These are phyloP conservation scores for Ammospiza nelsoni DNA, from an alignment of 2,113 vertebrate species.

Conservation along the genomic window DNA sequence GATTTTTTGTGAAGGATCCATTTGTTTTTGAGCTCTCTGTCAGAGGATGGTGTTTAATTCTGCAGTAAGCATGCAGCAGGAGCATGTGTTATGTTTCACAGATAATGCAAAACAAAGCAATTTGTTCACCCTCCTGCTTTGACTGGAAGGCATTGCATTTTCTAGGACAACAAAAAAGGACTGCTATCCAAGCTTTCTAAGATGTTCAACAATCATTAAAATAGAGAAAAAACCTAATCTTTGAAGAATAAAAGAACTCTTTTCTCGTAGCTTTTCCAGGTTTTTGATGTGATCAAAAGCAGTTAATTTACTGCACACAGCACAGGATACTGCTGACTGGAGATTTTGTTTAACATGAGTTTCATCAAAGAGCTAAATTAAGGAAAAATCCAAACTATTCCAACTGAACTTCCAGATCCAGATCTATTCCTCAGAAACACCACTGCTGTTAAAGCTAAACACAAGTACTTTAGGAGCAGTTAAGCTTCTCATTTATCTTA, in stretches of 20 bases:
- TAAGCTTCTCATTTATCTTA: neutral
- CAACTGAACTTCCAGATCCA: slow-evolving; percentile 28
- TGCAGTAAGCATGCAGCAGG: slow-evolving; percentile 18
- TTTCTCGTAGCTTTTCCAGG: neutral
- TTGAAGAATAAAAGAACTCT: neutral
- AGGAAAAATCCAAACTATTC: neutral
- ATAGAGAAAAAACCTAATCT: neutral
- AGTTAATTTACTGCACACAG: slow-evolving; percentile 19
- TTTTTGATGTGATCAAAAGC: slow-evolving; percentile 36
- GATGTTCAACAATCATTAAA: slow-evolving; percentile 29
- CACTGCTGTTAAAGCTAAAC: neutral
- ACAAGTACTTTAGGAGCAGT: neutral
- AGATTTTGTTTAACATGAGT: slow-evolving; percentile 11
- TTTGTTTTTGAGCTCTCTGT: slow-evolving; percentile 48
- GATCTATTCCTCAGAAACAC: neutral
- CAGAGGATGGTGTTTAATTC: neutral
- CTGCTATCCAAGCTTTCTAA: slow-evolving; percentile 18
- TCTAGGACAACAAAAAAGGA: slow-evolving; percentile 29
- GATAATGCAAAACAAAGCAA: slow-evolving; percentile 62
- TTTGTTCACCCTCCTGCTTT: slow-evolving; percentile 19
- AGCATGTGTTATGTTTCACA: slow-evolving; percentile 39
- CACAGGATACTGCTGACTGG: slow-evolving; percentile 9
- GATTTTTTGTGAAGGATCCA: slow-evolving; percentile 50
- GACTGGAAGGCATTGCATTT: slow-evolving; percentile 24
- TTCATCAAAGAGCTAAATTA: slow-evolving; percentile 25